phyloP scores from a whole-genome alignment of 2,113 vertebrate genomes.

The Hepsetus odoe region DNA sequence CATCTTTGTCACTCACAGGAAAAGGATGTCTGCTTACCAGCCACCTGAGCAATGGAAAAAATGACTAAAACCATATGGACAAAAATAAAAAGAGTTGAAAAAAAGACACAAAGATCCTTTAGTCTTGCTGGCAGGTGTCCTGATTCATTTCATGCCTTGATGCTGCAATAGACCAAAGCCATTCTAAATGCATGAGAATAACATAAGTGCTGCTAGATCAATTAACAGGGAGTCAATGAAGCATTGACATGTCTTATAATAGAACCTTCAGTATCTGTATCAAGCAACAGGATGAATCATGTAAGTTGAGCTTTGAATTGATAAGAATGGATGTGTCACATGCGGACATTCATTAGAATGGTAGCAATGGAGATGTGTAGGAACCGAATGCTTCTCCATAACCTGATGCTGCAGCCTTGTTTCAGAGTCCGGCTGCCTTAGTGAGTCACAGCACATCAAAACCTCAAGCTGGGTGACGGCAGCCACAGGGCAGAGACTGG shows the following conservation, averaged over 20 bases:
- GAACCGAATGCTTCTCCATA: conserved; percentile 7
- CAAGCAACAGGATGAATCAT: neutral
- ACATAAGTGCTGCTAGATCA: neutral
- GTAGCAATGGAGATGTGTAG: neutral
- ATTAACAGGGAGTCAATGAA: neutral
- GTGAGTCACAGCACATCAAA: conserved; percentile 54
- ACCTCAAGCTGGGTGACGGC: conserved; percentile 30
- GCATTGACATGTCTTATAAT: neutral
- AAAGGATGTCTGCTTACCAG: conserved; percentile 27
- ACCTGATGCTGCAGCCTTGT: conserved; percentile 31
- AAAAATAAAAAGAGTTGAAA: conserved; percentile 7
- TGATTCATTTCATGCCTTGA: conserved; percentile 17
- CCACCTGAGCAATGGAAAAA: conserved; percentile 28
- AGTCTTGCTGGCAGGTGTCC: conserved; percentile 10
- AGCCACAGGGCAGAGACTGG: conserved; percentile 16
- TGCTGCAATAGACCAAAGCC: conserved; percentile 21
- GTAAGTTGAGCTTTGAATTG: neutral
- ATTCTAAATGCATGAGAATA: conserved; percentile 25
- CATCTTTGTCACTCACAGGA: conserved; percentile 33
- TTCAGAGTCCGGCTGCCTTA: conserved; percentile 11
- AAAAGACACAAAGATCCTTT: conserved; percentile 32
- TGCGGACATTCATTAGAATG: neutral
- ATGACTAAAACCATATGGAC: neutral
- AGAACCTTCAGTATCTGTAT: neutral
- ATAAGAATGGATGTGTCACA: conserved; percentile 2